Percentiles rank a stretch among this genome's conserved stretches.
Evolutionary conservation across 2,797 vertebrate species (phyloP).

Genomic region (Chrysocyon brachyurus): DNA sequence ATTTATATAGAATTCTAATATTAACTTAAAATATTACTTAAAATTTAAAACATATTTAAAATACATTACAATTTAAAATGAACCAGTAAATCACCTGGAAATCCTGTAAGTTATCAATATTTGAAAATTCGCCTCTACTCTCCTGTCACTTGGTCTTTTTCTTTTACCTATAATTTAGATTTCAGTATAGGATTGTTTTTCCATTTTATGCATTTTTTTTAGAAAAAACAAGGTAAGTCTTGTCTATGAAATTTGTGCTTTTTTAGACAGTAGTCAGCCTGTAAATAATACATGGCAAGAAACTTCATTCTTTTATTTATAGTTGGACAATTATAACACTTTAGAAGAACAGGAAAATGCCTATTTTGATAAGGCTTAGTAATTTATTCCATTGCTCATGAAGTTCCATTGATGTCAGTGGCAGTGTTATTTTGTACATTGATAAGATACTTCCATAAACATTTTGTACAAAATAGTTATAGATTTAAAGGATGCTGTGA

Average conservation of each 20-base stretch:
- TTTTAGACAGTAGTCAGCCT: constrained; percentile 66
- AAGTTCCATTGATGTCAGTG: constrained; percentile 32
- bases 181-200: neutral
- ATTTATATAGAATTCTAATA: constrained; percentile 39
- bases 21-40: neutral
- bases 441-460: neutral
- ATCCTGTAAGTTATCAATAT: constrained; percentile 63
- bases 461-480: constrained; percentile 35
- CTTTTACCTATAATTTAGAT: constrained; percentile 55
- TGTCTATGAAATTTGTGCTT: constrained; percentile 67
- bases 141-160: constrained; percentile 13
- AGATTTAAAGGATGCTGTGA: neutral
- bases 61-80: neutral
- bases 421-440: neutral
- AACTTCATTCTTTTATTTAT: constrained; percentile 1
- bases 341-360: neutral
- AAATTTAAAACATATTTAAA: neutral
- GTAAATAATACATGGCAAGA: constrained; percentile 41
- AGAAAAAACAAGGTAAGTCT: constrained; percentile 74
- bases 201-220: constrained; percentile 26
- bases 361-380: constrained; percentile 22
- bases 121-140: constrained; percentile 52
- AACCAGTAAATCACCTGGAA: constrained; percentile 69
- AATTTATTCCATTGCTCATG: neutral
- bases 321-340: constrained; percentile 23